Evolutionary conservation across 1,140 invertebrate genomes (phyloP), one percentile per base, ranked within the genome.

Genomic region (Antheraea pernyi): DNA sequence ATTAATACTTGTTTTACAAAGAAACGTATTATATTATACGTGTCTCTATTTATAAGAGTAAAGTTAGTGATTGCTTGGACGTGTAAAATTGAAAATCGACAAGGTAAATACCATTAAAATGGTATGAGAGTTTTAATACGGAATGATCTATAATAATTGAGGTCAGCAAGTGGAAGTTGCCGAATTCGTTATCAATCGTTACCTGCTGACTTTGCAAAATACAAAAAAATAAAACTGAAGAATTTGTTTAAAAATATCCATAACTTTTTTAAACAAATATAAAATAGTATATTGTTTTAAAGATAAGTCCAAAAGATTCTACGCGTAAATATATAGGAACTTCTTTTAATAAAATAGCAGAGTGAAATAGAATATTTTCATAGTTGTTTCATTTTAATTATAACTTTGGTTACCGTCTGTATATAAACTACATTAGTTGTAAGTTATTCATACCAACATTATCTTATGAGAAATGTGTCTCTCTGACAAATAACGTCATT

Each of bases 81-180:
- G 13, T 63, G 61, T 10, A 37, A 37, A 63, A 63, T 63, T 22
- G 61, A 63, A 63, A 63, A 63, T 63, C 61, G 11, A 37, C 61
- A 63, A 63, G 61, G 61, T 63, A 63, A 63, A 63, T 63, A 10
- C 11, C 19, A 65, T 48, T 46, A 19, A 65, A 11, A 53, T 65
- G n/a, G 30, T 59, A 67, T 71, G 67, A 77, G 78, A 83, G 85
- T 83, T 86, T 84, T 84, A 89, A 87, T 84, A 85, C 78, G 68
- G 70, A 70, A 82, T 79, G 84, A 85, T 88, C 77, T 86, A 83
- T 86, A 84, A 85, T 85, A 83, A 89, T 89, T 87, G 83, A 89
- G 86, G 86, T 77, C 86, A 86, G 77, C 85, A 72, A 84, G 77
- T 84, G 74, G 80, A 80, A 79, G 78, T 85, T 75, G 74, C 71